Percentiles rank a stretch among this genome's conserved stretches.
phyloP scores from a whole-genome alignment of 1,140 invertebrate genomes.

The Mamestra configurata region DNA sequence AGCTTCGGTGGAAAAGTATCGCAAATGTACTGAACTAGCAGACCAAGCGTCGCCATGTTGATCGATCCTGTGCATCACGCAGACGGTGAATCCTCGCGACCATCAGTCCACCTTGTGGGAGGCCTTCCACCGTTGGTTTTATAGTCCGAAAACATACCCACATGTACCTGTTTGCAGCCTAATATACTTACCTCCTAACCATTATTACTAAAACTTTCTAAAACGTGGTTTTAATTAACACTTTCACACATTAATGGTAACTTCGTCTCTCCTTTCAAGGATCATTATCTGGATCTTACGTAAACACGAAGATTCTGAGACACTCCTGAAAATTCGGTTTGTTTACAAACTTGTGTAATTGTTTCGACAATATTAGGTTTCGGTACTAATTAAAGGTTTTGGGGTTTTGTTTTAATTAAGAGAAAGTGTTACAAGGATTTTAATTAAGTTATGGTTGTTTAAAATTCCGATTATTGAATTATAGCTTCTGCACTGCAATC shows the following conservation, averaged over 20 bases:
- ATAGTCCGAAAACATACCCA: no score
- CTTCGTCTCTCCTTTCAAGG: not conserved
- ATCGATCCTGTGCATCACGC: no score
- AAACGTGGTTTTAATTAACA: not conserved
- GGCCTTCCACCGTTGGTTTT: no score
- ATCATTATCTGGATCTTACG: constrained; percentile 21
- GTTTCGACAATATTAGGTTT: constrained; percentile 23
- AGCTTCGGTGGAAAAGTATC: no score
- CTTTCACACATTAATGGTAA: not conserved
- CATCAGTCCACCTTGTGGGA: no score
- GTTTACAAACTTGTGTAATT: constrained; percentile 33
- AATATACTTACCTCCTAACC: not conserved
- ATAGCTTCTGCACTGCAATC: no score
- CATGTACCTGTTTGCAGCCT: no score
- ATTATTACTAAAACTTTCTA: not conserved
- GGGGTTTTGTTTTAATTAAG: constrained; percentile 11
- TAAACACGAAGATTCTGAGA: constrained; percentile 8
- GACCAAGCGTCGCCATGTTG: no score
- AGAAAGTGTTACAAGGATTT: not conserved
- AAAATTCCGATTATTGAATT: not conserved
- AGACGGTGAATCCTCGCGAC: no score
- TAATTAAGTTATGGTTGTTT: not conserved
- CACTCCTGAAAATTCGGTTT: constrained; percentile 11
- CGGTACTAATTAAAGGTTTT: not conserved
- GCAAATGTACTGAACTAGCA: no score